Evolutionary conservation across 2,888 invertebrate genomes (phyloP), one percentile per base, ranked within the genome.

Genomic region (Nemoura dubitans): DNA sequence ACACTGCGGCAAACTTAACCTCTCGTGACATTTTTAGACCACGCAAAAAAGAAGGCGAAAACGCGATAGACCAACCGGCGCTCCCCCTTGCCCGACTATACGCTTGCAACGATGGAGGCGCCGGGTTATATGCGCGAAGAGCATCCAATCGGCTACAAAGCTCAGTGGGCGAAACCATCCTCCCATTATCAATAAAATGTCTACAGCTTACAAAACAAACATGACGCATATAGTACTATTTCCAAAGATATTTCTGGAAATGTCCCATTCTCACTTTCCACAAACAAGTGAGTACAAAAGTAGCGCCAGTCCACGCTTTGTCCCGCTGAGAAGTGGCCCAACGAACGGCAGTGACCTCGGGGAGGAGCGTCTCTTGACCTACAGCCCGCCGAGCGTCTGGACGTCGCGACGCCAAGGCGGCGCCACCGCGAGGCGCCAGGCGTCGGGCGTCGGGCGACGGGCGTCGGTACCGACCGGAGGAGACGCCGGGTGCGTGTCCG

Each of bases 401-500:
- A 2, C 83, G 86, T 86, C 86, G 81, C 81, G 86, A 82, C 86
- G 78, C 80, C 76, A 2, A 42, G 82, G 36, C n/a, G 43, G 86
- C 80, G 85, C 78, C 78, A 29, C 6, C 81, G 27, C 6, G 81
- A 30, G 81, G 30, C 81, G 81, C 30, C 81, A 29, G 59, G 14
- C 59, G 21, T 21, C 59, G 16, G 59, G 59, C 36, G 36, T 10
- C 36, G 36, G 36, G 36, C 10, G 36, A 10, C 5, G 36, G 36
- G n/a, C n/a, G 36, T 36, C 36, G 36, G 36, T 36, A 36, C 10
- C 36, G 36, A 10, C 36, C 10, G 36, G 36, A 36, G 59, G 14
- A 59, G 59, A 59, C 59, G 10, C n/a, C n/a, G n/a, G n/a, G n/a
- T 59, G 59, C 59, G 59, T 59, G 59, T 59, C 21, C 59, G 59